Evolutionary conservation across 2,797 vertebrate genomes (phyloP).

Genomic region (Yasuhikotakia modesta): DNA sequence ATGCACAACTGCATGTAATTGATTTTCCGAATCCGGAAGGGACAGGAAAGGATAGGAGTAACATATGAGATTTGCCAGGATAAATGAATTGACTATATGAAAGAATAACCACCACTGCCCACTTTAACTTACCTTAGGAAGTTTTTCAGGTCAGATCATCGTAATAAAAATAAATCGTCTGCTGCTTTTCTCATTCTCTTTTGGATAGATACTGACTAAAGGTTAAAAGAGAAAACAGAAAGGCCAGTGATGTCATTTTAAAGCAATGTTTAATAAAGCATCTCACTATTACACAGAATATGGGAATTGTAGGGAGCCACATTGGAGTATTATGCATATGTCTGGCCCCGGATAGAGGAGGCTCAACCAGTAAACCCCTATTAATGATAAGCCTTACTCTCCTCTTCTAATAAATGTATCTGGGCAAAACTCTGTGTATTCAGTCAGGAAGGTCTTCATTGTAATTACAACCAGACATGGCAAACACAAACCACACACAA

Average conservation of each 20-base stretch:
- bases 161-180: too few relatives aligned
- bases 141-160: too few relatives aligned
- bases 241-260: background rate
- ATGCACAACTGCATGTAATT: conserved; percentile 56
- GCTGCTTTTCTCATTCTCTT: too few relatives aligned
- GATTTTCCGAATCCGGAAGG: conserved; percentile 56
- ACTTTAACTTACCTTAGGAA: too few relatives aligned
- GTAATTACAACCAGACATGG: conserved; percentile 17
- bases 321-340: too few relatives aligned
- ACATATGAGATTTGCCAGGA: background rate
- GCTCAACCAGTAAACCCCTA: background rate
- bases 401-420: background rate
- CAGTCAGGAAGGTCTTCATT: conserved; percentile 4
- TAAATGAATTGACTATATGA: too few relatives aligned
- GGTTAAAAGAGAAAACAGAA: background rate
- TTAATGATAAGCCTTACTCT: background rate
- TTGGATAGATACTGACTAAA: background rate
- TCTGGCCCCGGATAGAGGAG: background rate
- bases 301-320: background rate
- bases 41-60: conserved; percentile 27
- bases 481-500: conserved; percentile 35
- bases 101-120: too few relatives aligned
- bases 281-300: background rate
- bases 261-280: background rate
- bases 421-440: conserved; percentile 14